A percentile compares a stretch with the other conserved stretches of the same genome.
Evolutionary conservation across 2,888 invertebrate genomes (phyloP).

Genomic region (Troides helena): DNA sequence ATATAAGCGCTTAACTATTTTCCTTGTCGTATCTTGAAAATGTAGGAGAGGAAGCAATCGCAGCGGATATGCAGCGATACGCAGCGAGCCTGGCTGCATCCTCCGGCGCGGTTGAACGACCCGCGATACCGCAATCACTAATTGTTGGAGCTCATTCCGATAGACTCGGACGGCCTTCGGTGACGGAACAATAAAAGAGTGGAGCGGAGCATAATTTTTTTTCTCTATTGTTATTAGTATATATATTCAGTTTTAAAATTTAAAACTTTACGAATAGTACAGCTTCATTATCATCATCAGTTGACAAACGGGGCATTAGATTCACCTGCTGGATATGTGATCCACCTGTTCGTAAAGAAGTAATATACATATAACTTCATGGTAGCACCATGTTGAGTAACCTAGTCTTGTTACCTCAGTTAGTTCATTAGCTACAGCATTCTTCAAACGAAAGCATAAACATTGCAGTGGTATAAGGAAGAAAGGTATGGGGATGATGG

Average conservation of each 20-base stretch:
- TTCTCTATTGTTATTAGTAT: background rate
- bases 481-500: too few relatives aligned
- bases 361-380: too few relatives aligned
- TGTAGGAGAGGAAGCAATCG: conserved; percentile 9
- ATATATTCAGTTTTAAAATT: background rate
- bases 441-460: too few relatives aligned
- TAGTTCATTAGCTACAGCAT: too few relatives aligned
- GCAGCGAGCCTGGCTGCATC: conserved; percentile 26
- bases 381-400: too few relatives aligned
- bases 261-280: background rate
- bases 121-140: conserved; percentile 27
- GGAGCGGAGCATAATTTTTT: background rate
- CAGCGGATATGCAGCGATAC: conserved; percentile 25
- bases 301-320: too few relatives aligned
- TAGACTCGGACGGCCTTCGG: background rate
- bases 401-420: too few relatives aligned
- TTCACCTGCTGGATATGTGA: too few relatives aligned
- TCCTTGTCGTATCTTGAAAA: background rate
- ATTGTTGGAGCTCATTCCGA: conserved; percentile 17
- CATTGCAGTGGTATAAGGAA: too few relatives aligned
- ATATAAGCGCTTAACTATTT: background rate
- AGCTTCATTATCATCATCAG: background rate
- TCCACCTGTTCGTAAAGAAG: too few relatives aligned
- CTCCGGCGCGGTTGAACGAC: conserved; percentile 30
- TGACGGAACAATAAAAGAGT: background rate